Evolutionary conservation across 2,888 invertebrate species (phyloP), one percentile per base, ranked within the genome.

Genomic region (Orthosia incerta): DNA sequence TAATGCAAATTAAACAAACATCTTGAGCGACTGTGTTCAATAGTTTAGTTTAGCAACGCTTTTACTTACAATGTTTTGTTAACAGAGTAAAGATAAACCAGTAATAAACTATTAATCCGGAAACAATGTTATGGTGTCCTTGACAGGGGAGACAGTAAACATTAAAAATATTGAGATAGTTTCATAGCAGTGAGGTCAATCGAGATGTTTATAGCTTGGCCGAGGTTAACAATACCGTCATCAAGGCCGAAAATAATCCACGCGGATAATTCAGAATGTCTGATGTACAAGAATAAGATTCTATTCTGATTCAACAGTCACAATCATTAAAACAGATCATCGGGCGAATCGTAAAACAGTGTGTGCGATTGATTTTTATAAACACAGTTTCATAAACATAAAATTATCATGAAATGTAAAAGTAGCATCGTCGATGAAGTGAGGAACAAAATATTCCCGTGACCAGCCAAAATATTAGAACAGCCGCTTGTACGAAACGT

Each of bases 141-240:
- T 80, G 73, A 79, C 57, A 74, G 12, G 64, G 69, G 76, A 77
- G 85, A 83, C 79, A 66, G 87, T 84, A 86, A 88, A 89, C 82
- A 89, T 88, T 87, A 88, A 89, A 86, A 87, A 86, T 86, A 86
- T 91, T 92, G 86, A 89, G 85, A 88, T 86, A 88, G 81, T 91
- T 87, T 88, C 84, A 87, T 86, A 87, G 80, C 81, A 83, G 72
- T 87, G 88, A 93, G 93, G 92, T 90, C 91, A 89, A 87, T 89
- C 86, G 83, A 90, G 90, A 89, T 93, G 92, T 93, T 93, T 93
- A 91, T 89, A 88, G 89, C 86, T 55, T 82, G 74, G 88, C 89
- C 95, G 94, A 95, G 96, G 96, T 94, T 94, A 93, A 93, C 93
- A 93, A 92, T 93, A 93, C 89, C 95, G 95, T 94, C 95, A 95